These are phyloP conservation scores for Neocrepidodera transversa DNA, from an alignment of 2,888 invertebrate genomes.

Conservation along the genomic window DNA sequence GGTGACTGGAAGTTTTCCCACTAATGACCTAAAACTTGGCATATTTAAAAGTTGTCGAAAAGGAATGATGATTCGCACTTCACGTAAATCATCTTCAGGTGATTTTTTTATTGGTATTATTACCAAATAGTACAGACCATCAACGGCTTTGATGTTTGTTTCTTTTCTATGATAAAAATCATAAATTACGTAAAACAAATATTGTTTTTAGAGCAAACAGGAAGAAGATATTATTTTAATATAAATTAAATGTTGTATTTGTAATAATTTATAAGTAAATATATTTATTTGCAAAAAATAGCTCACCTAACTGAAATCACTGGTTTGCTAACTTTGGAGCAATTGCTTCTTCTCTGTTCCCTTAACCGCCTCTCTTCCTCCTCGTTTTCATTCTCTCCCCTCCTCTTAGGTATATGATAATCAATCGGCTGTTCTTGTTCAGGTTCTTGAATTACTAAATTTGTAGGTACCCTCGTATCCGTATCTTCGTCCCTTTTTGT, in stretches of 20 bases:
- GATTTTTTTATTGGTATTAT: no score
- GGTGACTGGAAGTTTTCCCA: conserved; percentile 70
- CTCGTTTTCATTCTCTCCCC: conserved; percentile 72
- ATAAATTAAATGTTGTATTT: no score
- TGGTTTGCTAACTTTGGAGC: conserved; percentile 71
- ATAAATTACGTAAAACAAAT: no score
- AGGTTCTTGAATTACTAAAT: conserved; percentile 48
- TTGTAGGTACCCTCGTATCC: conserved; percentile 49
- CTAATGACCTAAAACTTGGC: conserved; percentile 49
- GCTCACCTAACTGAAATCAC: conserved; percentile 63
- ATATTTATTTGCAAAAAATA: no score
- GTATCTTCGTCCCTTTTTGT: conserved; percentile 54
- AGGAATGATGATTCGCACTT: no score
- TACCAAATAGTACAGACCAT: no score
- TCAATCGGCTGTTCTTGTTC: conserved; percentile 82
- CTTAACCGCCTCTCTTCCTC: conserved; percentile 73
- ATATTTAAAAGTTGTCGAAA: not conserved
- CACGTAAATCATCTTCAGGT: no score
- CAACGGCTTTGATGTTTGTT: no score
- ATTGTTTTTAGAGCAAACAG: no score
- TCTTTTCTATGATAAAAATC: no score
- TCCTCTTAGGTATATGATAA: conserved; percentile 84
- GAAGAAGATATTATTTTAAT: no score
- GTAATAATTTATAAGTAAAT: no score
- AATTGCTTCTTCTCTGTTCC: conserved; percentile 73